phyloP scores from a whole-genome alignment of 2,888 invertebrate species.

The Malachius bipustulatus region DNA sequence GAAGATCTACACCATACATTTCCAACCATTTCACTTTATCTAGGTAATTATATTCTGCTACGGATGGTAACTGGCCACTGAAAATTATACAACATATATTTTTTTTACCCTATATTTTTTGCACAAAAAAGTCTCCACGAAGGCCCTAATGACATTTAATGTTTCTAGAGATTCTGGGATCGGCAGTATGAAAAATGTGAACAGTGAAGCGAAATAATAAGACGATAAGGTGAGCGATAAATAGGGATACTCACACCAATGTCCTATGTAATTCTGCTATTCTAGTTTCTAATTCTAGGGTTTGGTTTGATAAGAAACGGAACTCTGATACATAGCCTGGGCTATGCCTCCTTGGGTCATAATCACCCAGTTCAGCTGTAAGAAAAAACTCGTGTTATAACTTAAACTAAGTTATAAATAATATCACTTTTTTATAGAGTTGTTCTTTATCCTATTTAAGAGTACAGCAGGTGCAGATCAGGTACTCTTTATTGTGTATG shows the following conservation, averaged over 20 bases:
- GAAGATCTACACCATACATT: constrained; percentile 96
- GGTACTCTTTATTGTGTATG: too few relatives aligned
- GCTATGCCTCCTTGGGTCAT: constrained; percentile 76
- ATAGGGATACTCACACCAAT: constrained; percentile 66
- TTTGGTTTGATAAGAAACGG: constrained; percentile 83
- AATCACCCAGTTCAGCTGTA: constrained; percentile 90
- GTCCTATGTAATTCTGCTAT: constrained; percentile 83
- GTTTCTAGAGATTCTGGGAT: background rate
- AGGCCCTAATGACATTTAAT: constrained; percentile 3
- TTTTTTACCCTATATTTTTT: too few relatives aligned
- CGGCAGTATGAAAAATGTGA: background rate
- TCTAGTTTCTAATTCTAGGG: constrained; percentile 75
- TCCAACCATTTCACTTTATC: constrained; percentile 98
- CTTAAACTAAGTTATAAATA: too few relatives aligned
- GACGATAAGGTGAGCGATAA: background rate
- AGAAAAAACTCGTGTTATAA: too few relatives aligned
- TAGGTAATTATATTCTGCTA: constrained; percentile 87
- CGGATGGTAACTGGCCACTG: constrained; percentile 81
- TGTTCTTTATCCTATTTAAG: too few relatives aligned
- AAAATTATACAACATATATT: constrained; percentile 20
- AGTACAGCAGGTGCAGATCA: too few relatives aligned
- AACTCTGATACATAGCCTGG: constrained; percentile 92
- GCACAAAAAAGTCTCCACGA: too few relatives aligned
- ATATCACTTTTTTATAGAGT: too few relatives aligned
- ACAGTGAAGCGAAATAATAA: background rate